Conservation (phyloP, 1,140 invertebrate genomes). For the Heliconius nattereri region DNA sequence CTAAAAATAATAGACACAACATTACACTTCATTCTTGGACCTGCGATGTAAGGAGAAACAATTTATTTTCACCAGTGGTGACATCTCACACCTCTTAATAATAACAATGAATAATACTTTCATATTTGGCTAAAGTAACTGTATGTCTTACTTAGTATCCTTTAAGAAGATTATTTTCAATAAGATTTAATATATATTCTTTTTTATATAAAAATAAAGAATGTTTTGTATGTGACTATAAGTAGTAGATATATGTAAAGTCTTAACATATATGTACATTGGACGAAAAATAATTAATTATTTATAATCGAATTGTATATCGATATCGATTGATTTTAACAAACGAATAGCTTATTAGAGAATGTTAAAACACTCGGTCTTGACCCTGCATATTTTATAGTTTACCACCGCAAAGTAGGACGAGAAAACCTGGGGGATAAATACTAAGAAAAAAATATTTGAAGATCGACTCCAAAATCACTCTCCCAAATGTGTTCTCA, state of each 20-base stretch:
- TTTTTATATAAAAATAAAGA: neutral
- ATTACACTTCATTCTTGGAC: conserved; percentile 33
- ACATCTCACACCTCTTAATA: conserved; percentile 49
- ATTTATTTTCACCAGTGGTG: conserved; percentile 41
- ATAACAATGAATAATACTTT: conserved; percentile 61
- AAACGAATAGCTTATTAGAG: neutral
- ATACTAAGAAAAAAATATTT: too few relatives aligned
- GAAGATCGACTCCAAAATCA: too few relatives aligned
- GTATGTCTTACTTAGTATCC: conserved; percentile 37
- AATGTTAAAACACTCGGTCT: neutral
- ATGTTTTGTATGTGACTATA: neutral
- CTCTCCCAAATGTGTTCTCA: too few relatives aligned
- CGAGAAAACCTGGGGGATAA: too few relatives aligned
- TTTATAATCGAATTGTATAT: neutral
- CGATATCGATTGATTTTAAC: neutral
- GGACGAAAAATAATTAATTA: neutral
- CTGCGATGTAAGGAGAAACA: conserved; percentile 34
- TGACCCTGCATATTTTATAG: neutral
- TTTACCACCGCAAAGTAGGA: too few relatives aligned
- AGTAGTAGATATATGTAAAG: neutral
- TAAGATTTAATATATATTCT: neutral
- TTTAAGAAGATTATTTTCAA: conserved; percentile 19
- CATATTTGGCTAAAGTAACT: conserved; percentile 65
- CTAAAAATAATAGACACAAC: conserved; percentile 37
- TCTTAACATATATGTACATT: neutral